A percentile compares a stretch with the other conserved stretches of the same genome.
Evolutionary conservation across 1,140 invertebrate species (phyloP).

Genomic region (Matsumurasca onukii): DNA sequence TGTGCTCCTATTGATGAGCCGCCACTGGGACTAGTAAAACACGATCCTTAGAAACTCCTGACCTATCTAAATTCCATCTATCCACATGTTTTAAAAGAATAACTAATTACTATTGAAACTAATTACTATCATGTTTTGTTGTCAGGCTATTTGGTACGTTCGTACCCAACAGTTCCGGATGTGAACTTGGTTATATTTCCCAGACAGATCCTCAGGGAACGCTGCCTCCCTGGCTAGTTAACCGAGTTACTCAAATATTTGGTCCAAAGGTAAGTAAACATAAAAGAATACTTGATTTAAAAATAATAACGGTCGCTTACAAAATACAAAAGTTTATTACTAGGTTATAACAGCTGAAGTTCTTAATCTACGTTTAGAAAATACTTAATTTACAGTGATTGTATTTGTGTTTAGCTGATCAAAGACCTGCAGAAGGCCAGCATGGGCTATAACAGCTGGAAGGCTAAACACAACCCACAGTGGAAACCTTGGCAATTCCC

Average conservation of each 20-base stretch:
- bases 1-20: no score
- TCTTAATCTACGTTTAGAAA: not conserved
- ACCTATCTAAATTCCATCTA: no score
- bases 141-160: conserved; percentile 43
- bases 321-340: not conserved
- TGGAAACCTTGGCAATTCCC: conserved; percentile 85
- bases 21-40: no score
- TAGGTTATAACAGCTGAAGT: not conserved
- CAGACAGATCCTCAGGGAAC: conserved; percentile 77
- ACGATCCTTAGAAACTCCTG: no score
- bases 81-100: no score
- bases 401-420: conserved; percentile 38
- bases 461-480: conserved; percentile 69
- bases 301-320: not conserved
- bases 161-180: conserved; percentile 27
- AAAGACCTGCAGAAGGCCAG: conserved; percentile 75
- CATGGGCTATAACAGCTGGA: conserved; percentile 76
- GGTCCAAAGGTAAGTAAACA: conserved; percentile 62
- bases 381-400: not conserved
- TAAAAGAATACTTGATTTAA: not conserved
- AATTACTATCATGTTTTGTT: no score
- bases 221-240: conserved; percentile 85
- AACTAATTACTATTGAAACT: no score
- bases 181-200: conserved; percentile 40
- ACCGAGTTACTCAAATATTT: conserved; percentile 83